These are phyloP conservation scores for Girardia tigrina DNA, from an alignment of 2,888 invertebrate species.

Conservation along the genomic window DNA sequence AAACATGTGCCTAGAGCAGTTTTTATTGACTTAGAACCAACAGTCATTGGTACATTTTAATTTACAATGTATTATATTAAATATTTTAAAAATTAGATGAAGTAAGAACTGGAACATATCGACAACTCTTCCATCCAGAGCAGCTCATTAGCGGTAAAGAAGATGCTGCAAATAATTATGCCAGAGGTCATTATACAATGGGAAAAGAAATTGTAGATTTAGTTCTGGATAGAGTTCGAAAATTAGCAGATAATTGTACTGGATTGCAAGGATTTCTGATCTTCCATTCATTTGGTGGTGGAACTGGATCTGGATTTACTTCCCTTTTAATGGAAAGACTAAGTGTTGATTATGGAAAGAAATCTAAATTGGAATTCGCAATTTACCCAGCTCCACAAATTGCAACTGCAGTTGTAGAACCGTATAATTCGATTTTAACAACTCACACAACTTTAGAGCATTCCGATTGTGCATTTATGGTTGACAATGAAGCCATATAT, in stretches of 20 bases:
- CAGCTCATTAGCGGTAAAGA: slow-evolving; percentile 43
- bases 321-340: slow-evolving; percentile 57
- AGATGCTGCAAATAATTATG: slow-evolving; percentile 44
- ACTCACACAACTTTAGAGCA: slow-evolving; percentile 83
- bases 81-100: too few species aligned
- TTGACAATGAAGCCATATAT: slow-evolving; percentile 46
- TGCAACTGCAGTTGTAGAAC: slow-evolving; percentile 40
- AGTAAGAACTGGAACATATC: slow-evolving; percentile 41
- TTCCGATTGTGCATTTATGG: slow-evolving; percentile 66
- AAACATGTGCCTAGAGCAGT: slow-evolving; percentile 82
- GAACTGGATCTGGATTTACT: slow-evolving; percentile 42
- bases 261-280: slow-evolving; percentile 61
- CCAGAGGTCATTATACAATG: slow-evolving; percentile 43
- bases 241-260: slow-evolving; percentile 45
- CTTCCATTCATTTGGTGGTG: slow-evolving; percentile 52
- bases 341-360: slow-evolving; percentile 55
- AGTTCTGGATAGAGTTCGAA: slow-evolving; percentile 46
- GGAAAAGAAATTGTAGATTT: slow-evolving; percentile 42
- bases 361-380: slow-evolving; percentile 47
- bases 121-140: slow-evolving; percentile 43
- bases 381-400: slow-evolving; percentile 45
- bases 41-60: slow-evolving; percentile 58
- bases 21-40: slow-evolving; percentile 81
- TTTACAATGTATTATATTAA: background rate
- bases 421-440: slow-evolving; percentile 78